A percentile compares a stretch with the other conserved stretches of the same genome.
Evolutionary conservation across 2,888 invertebrate species (phyloP).

Genomic region (Corythucha ciliata): DNA sequence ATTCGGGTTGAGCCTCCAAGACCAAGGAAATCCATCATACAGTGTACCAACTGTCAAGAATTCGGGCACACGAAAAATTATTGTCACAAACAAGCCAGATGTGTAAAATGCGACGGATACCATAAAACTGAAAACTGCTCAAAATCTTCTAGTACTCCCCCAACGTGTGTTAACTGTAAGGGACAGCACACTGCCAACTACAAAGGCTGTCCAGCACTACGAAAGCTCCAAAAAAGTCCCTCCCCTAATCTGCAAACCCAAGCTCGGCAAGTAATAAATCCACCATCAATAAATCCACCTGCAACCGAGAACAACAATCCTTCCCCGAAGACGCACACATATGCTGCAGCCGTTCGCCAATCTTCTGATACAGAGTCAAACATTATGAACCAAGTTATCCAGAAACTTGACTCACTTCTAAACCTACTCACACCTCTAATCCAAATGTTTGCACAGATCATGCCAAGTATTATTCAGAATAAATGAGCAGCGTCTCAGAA

Average conservation of each 20-base stretch:
- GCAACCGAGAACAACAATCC: too few species aligned
- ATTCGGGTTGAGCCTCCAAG: constrained; percentile 14
- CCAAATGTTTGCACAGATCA: constrained; percentile 14
- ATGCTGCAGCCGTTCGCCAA: too few species aligned
- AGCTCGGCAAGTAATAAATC: too few species aligned
- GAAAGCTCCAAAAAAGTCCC: neutral
- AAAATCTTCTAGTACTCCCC: neutral
- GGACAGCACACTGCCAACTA: constrained; percentile 13
- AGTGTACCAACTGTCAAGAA: constrained; percentile 9
- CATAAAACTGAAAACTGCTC: neutral
- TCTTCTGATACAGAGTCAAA: too few species aligned
- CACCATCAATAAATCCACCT: too few species aligned
- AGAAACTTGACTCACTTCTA: constrained; percentile 13
- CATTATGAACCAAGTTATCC: constrained; percentile 4
- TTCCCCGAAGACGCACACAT: too few species aligned
- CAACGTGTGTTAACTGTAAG: neutral
- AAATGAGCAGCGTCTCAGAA: neutral
- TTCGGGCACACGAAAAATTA: constrained; percentile 9
- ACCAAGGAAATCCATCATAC: constrained; percentile 4
- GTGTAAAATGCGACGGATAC: constrained; percentile 14
- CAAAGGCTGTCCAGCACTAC: neutral
- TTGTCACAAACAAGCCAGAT: constrained; percentile 2
- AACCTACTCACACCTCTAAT: constrained; percentile 10
- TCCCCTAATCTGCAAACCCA: too few species aligned
- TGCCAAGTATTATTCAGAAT: constrained; percentile 6